Evolutionary conservation across 2,888 invertebrate species (phyloP), one percentile per base, ranked within the genome.

Genomic region (Plemyria rubiginata): DNA sequence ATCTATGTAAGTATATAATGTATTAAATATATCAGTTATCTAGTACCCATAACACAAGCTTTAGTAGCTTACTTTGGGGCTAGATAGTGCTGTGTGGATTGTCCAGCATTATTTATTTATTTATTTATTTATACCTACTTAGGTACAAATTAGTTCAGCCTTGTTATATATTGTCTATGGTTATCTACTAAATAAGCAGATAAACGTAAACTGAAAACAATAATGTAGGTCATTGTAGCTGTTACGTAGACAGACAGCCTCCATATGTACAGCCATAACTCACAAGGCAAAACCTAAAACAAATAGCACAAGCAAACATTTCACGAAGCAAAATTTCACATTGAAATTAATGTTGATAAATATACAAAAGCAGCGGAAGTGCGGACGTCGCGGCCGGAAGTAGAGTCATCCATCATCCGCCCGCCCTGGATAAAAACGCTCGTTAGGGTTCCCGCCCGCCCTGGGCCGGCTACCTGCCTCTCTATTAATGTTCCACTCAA

Each of bases 401-500:
- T 84, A 81, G 80, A 77, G 75, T 81, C 88, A 92, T 92, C 89
- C 88, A 91, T 92, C 92, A 92, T 92, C 89, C 88, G 83, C 88
- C 88, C 88, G 89, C 86, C 89, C 85, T 85, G 89, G 87, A 88
- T 90, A 92, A 92, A 92, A 92, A 92, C 92, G 90, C 90, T 92
- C 92, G 91, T 92, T 92, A 92, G 89, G 76, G 80, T 76, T 70
- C 73, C 77, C 76, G 74, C 80, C 78, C 80, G 70, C 77, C 79
- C 78, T 75, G 78, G 69, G 76, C 76, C 77, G 72, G 78, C 84
- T 84, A 87, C 90, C 88, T 87, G 88, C 84, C 83, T 84, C 88
- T 89, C 91, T 92, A 91, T 92, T 92, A 92, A 91, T 91, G 91
- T 87, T 87, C 85, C 86, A 88, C 92, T 89, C 90, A 87, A 90